A percentile compares a stretch with the other conserved stretches of the same genome.
Evolutionary conservation across 2,113 vertebrate genomes (phyloP).

Genomic region (Lasiurus cinereus): DNA sequence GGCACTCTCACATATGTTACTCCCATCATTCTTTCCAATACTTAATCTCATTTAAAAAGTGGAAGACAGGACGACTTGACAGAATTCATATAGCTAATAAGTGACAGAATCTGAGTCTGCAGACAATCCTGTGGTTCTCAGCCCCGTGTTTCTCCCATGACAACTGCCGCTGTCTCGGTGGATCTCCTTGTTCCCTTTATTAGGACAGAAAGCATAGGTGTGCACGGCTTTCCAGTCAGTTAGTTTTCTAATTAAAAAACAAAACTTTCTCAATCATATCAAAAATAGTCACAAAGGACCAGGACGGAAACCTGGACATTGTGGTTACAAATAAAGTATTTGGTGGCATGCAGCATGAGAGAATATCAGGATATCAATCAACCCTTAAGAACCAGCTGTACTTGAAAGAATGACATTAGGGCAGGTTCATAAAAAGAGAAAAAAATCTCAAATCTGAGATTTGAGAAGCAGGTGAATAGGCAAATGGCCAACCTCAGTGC

Average conservation of each 20-base stretch:
- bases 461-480: slow-evolving; percentile 56
- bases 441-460: slow-evolving; percentile 33
- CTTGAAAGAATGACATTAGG: slow-evolving; percentile 30
- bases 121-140: background rate
- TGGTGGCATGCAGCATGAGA: background rate
- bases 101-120: background rate
- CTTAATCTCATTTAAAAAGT: background rate
- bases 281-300: slow-evolving; percentile 63
- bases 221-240: slow-evolving; percentile 18
- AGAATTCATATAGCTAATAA: background rate
- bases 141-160: background rate
- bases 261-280: slow-evolving; percentile 65
- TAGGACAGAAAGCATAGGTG: slow-evolving; percentile 22
- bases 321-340: slow-evolving; percentile 55
- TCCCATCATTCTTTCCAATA: background rate
- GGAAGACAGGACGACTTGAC: background rate
- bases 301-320: background rate
- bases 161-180: background rate
- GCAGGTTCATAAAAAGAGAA: slow-evolving; percentile 12
- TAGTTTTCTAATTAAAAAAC: slow-evolving; percentile 60
- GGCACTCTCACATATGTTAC: too few species aligned
- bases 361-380: slow-evolving; percentile 42
- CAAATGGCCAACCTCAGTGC: slow-evolving; percentile 34
- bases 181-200: background rate
- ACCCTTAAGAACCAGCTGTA: slow-evolving; percentile 43